These are phyloP conservation scores for Megaceryle maxima DNA, from an alignment of 2,113 vertebrate species.

Conservation along the genomic window DNA sequence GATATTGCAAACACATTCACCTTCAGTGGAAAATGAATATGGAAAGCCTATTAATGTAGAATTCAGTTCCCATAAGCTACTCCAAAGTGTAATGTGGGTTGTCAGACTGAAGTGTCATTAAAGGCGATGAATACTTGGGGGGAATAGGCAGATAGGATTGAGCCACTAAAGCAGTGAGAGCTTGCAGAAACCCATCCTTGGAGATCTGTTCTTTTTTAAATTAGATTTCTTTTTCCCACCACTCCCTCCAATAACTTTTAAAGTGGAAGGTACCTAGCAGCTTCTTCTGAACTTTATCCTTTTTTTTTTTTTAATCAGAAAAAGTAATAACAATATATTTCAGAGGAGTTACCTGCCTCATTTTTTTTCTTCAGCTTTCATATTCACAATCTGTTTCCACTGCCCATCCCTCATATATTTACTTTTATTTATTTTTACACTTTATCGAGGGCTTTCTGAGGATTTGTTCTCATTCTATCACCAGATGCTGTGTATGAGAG, in stretches of 20 bases:
- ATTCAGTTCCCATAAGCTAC: not conserved
- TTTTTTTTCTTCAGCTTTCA: slow-evolving; percentile 8
- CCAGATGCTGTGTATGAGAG: not conserved
- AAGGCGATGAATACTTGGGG: not conserved
- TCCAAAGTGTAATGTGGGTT: not conserved
- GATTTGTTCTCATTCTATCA: not conserved
- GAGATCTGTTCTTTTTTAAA: not conserved
- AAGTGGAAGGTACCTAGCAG: not conserved
- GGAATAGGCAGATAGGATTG: not conserved
- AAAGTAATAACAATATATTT: not conserved
- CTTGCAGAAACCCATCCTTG: not conserved
- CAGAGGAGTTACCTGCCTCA: not conserved
- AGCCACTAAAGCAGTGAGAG: not conserved
- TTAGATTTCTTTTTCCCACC: not conserved
- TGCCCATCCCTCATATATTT: not conserved
- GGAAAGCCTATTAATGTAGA: not conserved
- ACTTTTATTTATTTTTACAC: slow-evolving; percentile 6
- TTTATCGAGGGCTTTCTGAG: not conserved
- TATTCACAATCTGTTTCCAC: not conserved
- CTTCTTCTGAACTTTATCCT: not conserved
- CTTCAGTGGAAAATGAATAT: not conserved
- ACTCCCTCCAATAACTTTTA: not conserved
- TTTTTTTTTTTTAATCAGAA: not conserved
- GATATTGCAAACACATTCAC: not conserved
- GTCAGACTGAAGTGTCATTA: not conserved